phyloP scores from a whole-genome alignment of 2,888 invertebrate genomes.

The Drosophila cognata region DNA sequence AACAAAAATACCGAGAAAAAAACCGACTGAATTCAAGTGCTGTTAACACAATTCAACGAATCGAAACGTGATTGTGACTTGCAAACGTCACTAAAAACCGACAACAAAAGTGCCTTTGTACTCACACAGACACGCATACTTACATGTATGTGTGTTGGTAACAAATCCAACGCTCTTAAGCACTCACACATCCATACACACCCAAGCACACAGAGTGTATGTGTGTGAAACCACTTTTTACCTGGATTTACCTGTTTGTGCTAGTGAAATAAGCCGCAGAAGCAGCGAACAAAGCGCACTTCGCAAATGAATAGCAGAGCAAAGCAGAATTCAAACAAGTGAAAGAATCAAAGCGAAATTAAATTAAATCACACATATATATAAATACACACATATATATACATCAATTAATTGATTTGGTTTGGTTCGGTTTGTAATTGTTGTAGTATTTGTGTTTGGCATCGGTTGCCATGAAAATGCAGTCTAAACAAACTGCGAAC shows the following conservation, averaged over 20 bases:
- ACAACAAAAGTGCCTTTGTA: conserved; percentile 47
- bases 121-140: conserved; percentile 5
- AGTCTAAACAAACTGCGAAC: conserved; percentile 63
- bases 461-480: conserved; percentile 79
- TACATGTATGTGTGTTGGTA: conserved; percentile 50
- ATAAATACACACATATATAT: neutral
- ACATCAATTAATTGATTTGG: conserved; percentile 31
- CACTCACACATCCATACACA: conserved; percentile 33
- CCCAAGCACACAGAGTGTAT: conserved; percentile 26
- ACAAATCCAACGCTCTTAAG: conserved; percentile 55
- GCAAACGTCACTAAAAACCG: conserved; percentile 45
- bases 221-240: conserved; percentile 81
- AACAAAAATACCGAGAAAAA: conserved; percentile 22
- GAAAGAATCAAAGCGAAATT: conserved; percentile 24
- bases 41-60: conserved; percentile 28
- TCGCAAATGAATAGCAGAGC: conserved; percentile 37
- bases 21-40: conserved; percentile 9
- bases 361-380: neutral
- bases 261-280: conserved; percentile 55
- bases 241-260: conserved; percentile 83
- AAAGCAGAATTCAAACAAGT: conserved; percentile 38
- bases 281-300: conserved; percentile 51
- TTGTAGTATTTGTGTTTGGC: conserved; percentile 18
- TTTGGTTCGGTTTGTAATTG: conserved; percentile 16
- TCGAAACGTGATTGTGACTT: conserved; percentile 27